A percentile compares a stretch with the other conserved stretches of the same genome.
Evolutionary conservation across 64 coral and sea anemone genomes (phyloP).

Genomic region (Pocillopora damicornis): DNA sequence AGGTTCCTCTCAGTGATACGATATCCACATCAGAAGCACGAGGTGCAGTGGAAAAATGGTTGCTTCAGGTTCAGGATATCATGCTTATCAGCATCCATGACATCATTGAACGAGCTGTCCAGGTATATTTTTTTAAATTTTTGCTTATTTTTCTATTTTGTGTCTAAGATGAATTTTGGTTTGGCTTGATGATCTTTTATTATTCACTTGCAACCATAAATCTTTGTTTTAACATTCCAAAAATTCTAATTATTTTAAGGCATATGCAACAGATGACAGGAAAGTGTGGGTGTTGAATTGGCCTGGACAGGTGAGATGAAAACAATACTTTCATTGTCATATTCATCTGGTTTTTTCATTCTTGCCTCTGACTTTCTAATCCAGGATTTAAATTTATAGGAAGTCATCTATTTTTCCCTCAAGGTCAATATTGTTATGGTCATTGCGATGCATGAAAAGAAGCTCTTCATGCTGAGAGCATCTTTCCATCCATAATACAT

Average conservation of each 20-base stretch:
- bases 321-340: too few relatives aligned
- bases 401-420: background rate
- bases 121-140: conserved; percentile 43
- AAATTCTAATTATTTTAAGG: conserved; percentile 28
- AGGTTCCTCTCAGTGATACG: conserved; percentile 91
- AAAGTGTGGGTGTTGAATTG: conserved; percentile 93
- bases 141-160: background rate
- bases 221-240: too few relatives aligned
- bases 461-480: too few relatives aligned
- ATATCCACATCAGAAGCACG: conserved; percentile 98
- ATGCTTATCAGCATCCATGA: conserved; percentile 94
- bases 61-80: conserved; percentile 97
- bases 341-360: too few relatives aligned
- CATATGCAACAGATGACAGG: conserved; percentile 82
- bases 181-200: background rate
- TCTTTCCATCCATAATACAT: too few relatives aligned
- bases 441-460: too few relatives aligned
- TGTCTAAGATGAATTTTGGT: background rate
- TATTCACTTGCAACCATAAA: too few relatives aligned
- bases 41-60: conserved; percentile 98
- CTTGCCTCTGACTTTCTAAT: background rate
- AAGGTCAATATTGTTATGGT: too few relatives aligned
- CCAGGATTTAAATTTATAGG: background rate
- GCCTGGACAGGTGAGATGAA: conserved; percentile 87
- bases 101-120: conserved; percentile 91